Conservation (phyloP, 1,140 invertebrate genomes). For the Nasonia vitripennis region DNA sequence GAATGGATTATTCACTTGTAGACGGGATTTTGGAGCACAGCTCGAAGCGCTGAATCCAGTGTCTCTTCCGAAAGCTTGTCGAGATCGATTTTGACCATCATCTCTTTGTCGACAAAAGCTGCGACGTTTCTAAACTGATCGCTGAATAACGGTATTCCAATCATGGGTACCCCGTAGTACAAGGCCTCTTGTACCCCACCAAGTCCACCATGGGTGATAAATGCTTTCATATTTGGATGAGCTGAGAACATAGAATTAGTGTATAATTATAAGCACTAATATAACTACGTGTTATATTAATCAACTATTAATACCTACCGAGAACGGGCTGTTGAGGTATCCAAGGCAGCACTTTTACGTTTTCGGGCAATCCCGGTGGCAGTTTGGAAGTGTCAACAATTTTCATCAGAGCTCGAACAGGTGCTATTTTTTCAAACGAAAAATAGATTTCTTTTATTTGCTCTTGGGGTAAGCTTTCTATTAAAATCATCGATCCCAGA, state of each 20-base stretch:
- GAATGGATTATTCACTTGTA: constrained; percentile 50
- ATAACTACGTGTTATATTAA: too few relatives aligned
- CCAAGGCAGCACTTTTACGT: constrained; percentile 78
- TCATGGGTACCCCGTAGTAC: constrained; percentile 76
- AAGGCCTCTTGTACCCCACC: constrained; percentile 79
- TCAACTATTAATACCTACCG: constrained; percentile 64
- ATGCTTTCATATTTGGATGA: constrained; percentile 76
- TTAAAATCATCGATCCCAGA: constrained; percentile 80
- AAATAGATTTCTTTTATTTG: constrained; percentile 38
- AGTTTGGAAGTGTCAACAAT: constrained; percentile 55
- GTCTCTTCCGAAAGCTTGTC: constrained; percentile 56
- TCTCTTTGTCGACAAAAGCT: constrained; percentile 64
- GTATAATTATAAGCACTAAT: too few relatives aligned
- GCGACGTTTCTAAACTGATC: constrained; percentile 77
- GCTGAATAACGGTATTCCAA: constrained; percentile 78
- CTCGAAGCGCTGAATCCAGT: constrained; percentile 54
- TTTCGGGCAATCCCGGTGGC: constrained; percentile 70
- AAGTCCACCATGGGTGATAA: constrained; percentile 81
- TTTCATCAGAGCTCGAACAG: constrained; percentile 56
- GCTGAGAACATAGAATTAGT: constrained; percentile 60
- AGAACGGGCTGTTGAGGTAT: constrained; percentile 79
- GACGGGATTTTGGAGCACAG: constrained; percentile 54
- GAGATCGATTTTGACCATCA: constrained; percentile 59
- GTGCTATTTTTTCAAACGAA: constrained; percentile 55
- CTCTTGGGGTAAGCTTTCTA: constrained; percentile 76